phyloP scores from a whole-genome alignment of 2,113 vertebrate genomes.

The Toxotes chatareus region DNA sequence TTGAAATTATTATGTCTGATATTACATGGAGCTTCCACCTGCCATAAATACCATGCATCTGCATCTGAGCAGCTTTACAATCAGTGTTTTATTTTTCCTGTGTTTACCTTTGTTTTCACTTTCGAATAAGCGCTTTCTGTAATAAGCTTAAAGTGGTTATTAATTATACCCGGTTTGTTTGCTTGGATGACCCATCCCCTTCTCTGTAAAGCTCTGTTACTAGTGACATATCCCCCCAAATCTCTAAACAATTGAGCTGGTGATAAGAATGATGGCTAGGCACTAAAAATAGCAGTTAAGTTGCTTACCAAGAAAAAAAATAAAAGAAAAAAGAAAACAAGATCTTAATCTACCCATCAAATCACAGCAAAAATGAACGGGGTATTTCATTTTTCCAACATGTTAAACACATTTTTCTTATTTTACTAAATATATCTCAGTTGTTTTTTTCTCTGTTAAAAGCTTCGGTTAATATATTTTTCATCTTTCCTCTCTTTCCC shows the following conservation, averaged over 20 bases:
- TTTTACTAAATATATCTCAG: not conserved
- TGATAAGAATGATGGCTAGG: not conserved
- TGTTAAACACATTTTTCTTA: not conserved
- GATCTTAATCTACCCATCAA: not conserved
- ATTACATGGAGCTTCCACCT: not conserved
- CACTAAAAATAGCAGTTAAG: not conserved
- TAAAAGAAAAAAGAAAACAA: too few species aligned
- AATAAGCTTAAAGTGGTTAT: conserved; percentile 10
- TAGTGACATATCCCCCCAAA: not conserved
- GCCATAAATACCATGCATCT: not conserved
- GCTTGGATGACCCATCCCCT: not conserved
- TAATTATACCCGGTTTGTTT: conserved; percentile 27
- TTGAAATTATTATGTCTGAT: not conserved
- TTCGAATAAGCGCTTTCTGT: not conserved
- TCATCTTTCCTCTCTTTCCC: not conserved
- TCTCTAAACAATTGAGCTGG: conserved; percentile 14
- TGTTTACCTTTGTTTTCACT: conserved; percentile 1
- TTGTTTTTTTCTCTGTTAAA: not conserved
- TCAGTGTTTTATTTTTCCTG: not conserved
- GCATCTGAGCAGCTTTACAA: not conserved
- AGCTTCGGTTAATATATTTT: not conserved
- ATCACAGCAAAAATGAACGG: not conserved
- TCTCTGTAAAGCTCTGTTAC: conserved; percentile 20
- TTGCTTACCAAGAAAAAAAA: not conserved
- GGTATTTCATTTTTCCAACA: not conserved